Evolutionary conservation across 2,113 vertebrate genomes (phyloP), one percentile per base, ranked within the genome.

Genomic region (Nerophis ophidion): DNA sequence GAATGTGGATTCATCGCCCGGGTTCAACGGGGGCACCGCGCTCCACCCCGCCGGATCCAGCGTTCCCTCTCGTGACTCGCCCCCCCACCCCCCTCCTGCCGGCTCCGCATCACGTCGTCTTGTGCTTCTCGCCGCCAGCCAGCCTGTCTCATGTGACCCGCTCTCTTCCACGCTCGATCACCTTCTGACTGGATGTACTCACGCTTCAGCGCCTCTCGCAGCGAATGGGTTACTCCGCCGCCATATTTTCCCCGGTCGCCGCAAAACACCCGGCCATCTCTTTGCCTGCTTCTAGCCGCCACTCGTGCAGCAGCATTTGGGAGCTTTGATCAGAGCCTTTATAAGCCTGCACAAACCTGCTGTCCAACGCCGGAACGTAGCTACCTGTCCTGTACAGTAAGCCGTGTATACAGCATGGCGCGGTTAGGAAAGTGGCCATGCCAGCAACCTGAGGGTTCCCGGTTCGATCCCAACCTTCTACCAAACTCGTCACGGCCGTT

Each of bases 101-200:
- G 59, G 10, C 38, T 34, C 16, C 42, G 57, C 11, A 6, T 62
- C 56, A 12, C 5, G n/a, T 42, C 42, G 38, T 66, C 60, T 65
- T 4, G 48, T 56, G 61, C 38, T 60, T 49, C 26, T 72, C 26
- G 8, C 42, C 33, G 33, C 65, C 26, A 16, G 34, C 8, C 50
- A 40, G 6, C 44, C 1, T n/a, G 16, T 10, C 67, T 59, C 66
- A 69, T 59, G 67, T 84, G 76, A 70, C 76, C 34, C 4, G 4
- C 19, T 67, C 51, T 72, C 53, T 64, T 70, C 65, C 56, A 78
- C 48, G 70, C 66, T 71, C 68, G 60, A 33, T 65, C 72, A 68
- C 61, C 64, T 71, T 61, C 56, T 5, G 58, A 65, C 48, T 53
- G 61, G 68, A 65, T 52, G 14, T 16, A 1, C 61, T 48, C 34